Percentiles rank a stretch among this genome's conserved stretches.
phyloP scores from a whole-genome alignment of 2,797 vertebrate genomes.

The Brotula barbata region DNA sequence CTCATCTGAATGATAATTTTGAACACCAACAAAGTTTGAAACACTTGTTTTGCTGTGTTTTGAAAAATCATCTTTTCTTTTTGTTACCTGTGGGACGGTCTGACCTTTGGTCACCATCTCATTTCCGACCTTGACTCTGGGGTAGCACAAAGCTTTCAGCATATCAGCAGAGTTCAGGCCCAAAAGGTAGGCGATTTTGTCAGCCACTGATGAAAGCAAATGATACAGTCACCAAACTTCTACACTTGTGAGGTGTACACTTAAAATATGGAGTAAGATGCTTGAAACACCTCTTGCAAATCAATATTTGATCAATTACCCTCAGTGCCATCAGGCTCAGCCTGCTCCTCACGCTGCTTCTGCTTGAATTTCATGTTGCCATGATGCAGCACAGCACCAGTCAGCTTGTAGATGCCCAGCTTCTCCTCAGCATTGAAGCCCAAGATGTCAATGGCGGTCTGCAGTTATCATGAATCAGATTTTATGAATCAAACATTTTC shows the following conservation, averaged over 20 bases:
- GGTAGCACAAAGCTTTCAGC: constrained; percentile 84
- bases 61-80: background rate
- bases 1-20: too few relatives aligned
- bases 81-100: constrained; percentile 83
- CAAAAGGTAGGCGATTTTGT: constrained; percentile 86
- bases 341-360: constrained; percentile 86
- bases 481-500: too few relatives aligned
- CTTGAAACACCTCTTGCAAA: too few relatives aligned
- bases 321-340: constrained; percentile 86
- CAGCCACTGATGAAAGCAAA: constrained; percentile 76
- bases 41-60: too few relatives aligned
- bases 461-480: constrained; percentile 49
- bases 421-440: constrained; percentile 83
- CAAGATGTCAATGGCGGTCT: constrained; percentile 84
- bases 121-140: constrained; percentile 86
- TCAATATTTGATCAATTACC: constrained; percentile 66
- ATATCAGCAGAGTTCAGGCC: constrained; percentile 87
- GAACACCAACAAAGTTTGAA: too few relatives aligned
- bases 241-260: background rate
- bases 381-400: constrained; percentile 83
- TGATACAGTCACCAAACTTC: background rate
- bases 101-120: constrained; percentile 86
- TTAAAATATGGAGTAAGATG: background rate
- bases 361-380: constrained; percentile 90
- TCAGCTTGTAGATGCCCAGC: constrained; percentile 82